Percentiles rank a stretch among this genome's conserved stretches.
Evolutionary conservation across 2,888 invertebrate genomes (phyloP).

Genomic region (Stenoptilia bipunctidactyla): DNA sequence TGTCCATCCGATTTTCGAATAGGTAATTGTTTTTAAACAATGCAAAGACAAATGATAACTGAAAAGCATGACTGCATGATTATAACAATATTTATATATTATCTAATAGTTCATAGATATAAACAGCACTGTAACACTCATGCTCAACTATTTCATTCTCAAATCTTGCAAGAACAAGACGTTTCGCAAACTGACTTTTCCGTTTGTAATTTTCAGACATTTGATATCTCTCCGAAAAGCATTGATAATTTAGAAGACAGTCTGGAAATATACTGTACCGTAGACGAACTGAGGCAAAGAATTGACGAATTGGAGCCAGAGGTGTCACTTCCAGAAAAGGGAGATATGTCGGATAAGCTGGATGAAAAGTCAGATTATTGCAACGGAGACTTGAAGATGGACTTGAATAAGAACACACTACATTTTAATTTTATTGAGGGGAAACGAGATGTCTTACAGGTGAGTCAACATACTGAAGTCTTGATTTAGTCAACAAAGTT

Average conservation of each 20-base stretch:
- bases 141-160: too few species aligned
- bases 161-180: too few species aligned
- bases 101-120: too few species aligned
- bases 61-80: too few species aligned
- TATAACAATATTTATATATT: too few species aligned
- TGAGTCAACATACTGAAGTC: constrained; percentile 20
- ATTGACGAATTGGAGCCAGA: constrained; percentile 59
- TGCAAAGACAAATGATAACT: too few species aligned
- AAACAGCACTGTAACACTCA: too few species aligned
- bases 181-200: too few species aligned
- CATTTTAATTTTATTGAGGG: constrained; percentile 65
- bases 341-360: constrained; percentile 27
- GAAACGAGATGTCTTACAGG: constrained; percentile 57
- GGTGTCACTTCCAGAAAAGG: constrained; percentile 29
- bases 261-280: constrained; percentile 76
- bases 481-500: too few species aligned
- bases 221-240: constrained; percentile 57
- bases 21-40: too few species aligned
- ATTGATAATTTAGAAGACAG: constrained; percentile 69
- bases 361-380: constrained; percentile 20
- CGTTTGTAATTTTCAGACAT: constrained; percentile 43
- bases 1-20: too few species aligned
- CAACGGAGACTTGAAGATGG: constrained; percentile 34
- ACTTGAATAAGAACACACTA: constrained; percentile 50
- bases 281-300: constrained; percentile 73